Evolutionary conservation across 2,888 invertebrate genomes (phyloP), one percentile per base, ranked within the genome.

Genomic region (Barypeithes pellucidus): DNA sequence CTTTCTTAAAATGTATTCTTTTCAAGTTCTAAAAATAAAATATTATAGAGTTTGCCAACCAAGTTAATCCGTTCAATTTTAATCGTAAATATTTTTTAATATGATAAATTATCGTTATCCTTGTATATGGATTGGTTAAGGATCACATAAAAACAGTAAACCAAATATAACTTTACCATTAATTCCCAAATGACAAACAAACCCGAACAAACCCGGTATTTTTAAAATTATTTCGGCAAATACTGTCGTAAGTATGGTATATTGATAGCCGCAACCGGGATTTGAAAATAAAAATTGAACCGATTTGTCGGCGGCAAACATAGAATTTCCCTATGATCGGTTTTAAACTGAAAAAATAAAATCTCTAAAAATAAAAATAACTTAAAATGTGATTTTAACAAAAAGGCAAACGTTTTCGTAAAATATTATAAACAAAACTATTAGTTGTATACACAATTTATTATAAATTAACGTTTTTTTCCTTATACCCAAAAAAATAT

Each of bases 321-420:
- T 5, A 20, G 11, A 50, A 22, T 16, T 12, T 22, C 18, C n/a
- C n/a, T n/a, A 20, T 54, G 18, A 54, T 16, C 16, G 9, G 22
- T 59, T 39, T 39, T 20, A 41, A 62, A 62, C n/a, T 29, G 18
- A 59, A 67, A 59, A 60, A 68, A 68, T 60, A 68, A 50, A 68
- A 57, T 68, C 29, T 68, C 12, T 47, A 60, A 47, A 60, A 24
- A 67, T 47, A 67, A 47, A 41, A 43, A 54, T 59, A 59, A 68
- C 45, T 50, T 43, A 68, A 68, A n/a, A 50, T n/a, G 45, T 50
- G 24, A 33, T 50, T 29, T 59, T 59, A 59, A 67, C 41, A 36
- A 78, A 73, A 77, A 74, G 72, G 70, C 63, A 73, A 73, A 45
- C 77, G 77, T 77, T 68, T 80, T 78, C 79, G 79, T 79, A 79